These are phyloP conservation scores for Etheostoma spectabile DNA, from an alignment of 2,113 vertebrate species.

Conservation along the genomic window DNA sequence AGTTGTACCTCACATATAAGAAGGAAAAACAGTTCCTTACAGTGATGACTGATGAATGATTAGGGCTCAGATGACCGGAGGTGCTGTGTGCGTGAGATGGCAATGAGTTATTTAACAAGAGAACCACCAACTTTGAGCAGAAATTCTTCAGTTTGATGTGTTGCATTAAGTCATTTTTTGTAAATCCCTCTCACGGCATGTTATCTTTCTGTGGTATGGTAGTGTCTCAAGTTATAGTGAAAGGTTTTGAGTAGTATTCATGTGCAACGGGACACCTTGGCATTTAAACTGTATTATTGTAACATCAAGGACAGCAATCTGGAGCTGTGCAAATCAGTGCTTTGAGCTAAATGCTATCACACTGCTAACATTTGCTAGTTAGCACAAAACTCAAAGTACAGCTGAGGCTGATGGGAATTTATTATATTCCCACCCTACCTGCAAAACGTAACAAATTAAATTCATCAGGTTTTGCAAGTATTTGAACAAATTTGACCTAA, in stretches of 20 bases:
- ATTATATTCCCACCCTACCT: too few species aligned
- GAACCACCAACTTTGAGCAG: conserved; percentile 14
- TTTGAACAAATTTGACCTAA: background rate
- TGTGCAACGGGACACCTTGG: background rate
- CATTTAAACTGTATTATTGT: background rate
- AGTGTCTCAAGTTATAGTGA: conserved; percentile 29
- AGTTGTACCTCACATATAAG: conserved; percentile 54
- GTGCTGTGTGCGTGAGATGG: conserved; percentile 38
- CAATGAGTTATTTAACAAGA: conserved; percentile 55
- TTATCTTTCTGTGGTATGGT: conserved; percentile 7
- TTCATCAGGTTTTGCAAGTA: background rate
- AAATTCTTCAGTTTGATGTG: conserved; percentile 52
- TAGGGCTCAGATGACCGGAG: conserved; percentile 45
- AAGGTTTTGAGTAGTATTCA: conserved; percentile 47
- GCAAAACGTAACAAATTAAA: too few species aligned
- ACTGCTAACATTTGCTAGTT: too few species aligned
- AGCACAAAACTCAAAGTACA: background rate
- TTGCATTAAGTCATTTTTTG: conserved; percentile 44
- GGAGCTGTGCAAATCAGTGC: background rate
- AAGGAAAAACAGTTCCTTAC: conserved; percentile 32
- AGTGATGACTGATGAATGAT: conserved; percentile 62
- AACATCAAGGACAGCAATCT: background rate
- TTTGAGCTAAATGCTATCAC: too few species aligned
- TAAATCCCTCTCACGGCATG: conserved; percentile 9
- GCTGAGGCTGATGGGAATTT: background rate